phyloP scores from a whole-genome alignment of 1,140 invertebrate species.

The Ostrea denselamellosa region DNA sequence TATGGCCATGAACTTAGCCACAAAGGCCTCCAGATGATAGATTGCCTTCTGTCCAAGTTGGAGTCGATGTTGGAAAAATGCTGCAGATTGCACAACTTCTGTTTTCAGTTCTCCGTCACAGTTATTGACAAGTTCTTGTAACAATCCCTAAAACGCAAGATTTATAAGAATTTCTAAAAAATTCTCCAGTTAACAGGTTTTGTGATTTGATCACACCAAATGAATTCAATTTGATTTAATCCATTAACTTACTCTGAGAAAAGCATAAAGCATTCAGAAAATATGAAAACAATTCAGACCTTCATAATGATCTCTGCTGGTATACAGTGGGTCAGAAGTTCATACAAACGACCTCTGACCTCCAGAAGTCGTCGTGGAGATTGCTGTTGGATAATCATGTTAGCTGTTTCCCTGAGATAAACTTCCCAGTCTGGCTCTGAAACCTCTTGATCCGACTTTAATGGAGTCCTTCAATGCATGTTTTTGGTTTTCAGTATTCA shows the following conservation, averaged over 20 bases:
- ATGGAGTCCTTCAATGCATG: constrained; percentile 84
- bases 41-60: constrained; percentile 95
- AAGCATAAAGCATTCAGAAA: too few species aligned
- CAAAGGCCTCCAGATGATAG: constrained; percentile 97
- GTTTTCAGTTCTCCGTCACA: constrained; percentile 94
- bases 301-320: constrained; percentile 96
- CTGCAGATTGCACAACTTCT: constrained; percentile 90
- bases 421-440: constrained; percentile 95
- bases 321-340: constrained; percentile 95
- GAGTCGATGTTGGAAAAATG: constrained; percentile 94
- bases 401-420: constrained; percentile 92
- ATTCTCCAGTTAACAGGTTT: too few species aligned
- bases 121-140: constrained; percentile 91
- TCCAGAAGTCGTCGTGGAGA: constrained; percentile 90
- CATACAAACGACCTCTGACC: constrained; percentile 93
- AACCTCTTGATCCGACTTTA: constrained; percentile 89
- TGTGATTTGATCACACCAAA: too few species aligned
- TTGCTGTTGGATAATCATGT: constrained; percentile 92
- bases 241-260: too few species aligned
- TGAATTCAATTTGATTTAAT: too few species aligned
- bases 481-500: background rate
- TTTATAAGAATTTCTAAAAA: background rate
- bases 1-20: constrained; percentile 96
- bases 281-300: constrained; percentile 70
- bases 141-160: constrained; percentile 83